phyloP scores from a whole-genome alignment of 1,140 invertebrate species.

The Nymphalis io region DNA sequence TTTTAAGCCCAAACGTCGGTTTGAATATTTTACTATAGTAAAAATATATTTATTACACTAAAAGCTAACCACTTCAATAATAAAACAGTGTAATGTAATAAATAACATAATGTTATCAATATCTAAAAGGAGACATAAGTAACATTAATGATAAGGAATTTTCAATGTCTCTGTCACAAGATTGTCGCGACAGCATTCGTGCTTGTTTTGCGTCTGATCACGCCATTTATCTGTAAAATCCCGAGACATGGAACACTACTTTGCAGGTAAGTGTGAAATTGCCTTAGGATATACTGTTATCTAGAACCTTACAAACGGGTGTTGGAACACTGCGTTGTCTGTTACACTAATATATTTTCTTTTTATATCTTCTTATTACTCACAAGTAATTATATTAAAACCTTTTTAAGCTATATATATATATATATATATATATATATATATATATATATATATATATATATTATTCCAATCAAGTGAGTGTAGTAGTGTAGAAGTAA shows the following conservation, averaged over 20 bases:
- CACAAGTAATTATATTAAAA: no score
- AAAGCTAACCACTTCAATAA: no score
- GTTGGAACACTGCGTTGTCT: background rate
- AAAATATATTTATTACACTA: no score
- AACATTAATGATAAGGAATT: conserved; percentile 24
- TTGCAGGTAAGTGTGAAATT: conserved; percentile 35
- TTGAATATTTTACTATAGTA: no score
- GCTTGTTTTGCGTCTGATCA: conserved; percentile 36
- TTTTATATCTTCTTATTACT: no score
- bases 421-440: no score
- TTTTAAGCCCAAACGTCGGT: no score
- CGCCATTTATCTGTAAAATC: conserved; percentile 37
- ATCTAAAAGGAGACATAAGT: background rate
- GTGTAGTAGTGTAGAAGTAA: no score
- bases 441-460: no score
- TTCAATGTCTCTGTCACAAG: conserved; percentile 24
- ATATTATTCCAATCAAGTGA: no score
- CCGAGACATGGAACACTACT: conserved; percentile 35
- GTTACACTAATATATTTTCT: no score
- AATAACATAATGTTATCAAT: background rate
- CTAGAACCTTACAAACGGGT: background rate
- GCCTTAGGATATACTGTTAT: conserved; percentile 21
- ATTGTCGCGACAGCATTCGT: conserved; percentile 20
- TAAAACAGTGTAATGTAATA: background rate
- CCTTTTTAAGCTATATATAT: no score